These are phyloP conservation scores for Dermatemys mawii DNA, from an alignment of 2,113 vertebrate species.

Conservation along the genomic window DNA sequence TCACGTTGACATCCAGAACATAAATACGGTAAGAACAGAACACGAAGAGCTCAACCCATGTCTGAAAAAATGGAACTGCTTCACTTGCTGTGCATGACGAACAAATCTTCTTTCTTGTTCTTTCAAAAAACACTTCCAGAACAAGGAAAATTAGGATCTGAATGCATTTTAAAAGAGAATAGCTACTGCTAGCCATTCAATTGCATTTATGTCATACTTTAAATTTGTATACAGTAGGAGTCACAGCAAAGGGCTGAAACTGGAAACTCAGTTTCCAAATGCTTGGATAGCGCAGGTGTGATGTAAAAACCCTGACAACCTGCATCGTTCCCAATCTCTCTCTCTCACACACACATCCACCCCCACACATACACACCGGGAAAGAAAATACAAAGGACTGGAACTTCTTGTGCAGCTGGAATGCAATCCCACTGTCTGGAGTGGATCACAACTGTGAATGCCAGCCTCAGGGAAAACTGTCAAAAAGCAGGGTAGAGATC, in stretches of 20 bases:
- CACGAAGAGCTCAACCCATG: slow-evolving; percentile 10
- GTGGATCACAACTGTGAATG: background rate
- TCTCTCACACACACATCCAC: background rate
- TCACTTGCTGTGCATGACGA: background rate
- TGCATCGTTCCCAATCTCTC: background rate
- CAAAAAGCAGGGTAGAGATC: background rate
- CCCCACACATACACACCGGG: background rate
- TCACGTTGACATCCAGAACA: background rate
- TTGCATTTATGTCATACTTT: background rate
- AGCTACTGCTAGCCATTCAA: background rate
- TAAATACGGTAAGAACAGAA: background rate
- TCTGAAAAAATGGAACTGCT: background rate
- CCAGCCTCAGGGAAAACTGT: background rate
- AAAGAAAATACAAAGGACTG: background rate
- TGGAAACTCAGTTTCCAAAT: background rate
- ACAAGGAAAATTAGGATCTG: background rate
- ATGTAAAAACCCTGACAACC: background rate
- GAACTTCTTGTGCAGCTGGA: background rate
- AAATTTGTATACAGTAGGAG: background rate
- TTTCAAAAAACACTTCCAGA: slow-evolving; percentile 38
- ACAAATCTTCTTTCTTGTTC: no score
- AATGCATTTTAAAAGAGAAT: slow-evolving; percentile 4
- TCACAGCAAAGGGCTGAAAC: background rate
- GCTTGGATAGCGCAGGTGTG: background rate
- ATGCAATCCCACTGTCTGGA: background rate